Evolutionary conservation across 2,797 vertebrate genomes (phyloP).

Genomic region (Melanotaenia maccullochi): DNA sequence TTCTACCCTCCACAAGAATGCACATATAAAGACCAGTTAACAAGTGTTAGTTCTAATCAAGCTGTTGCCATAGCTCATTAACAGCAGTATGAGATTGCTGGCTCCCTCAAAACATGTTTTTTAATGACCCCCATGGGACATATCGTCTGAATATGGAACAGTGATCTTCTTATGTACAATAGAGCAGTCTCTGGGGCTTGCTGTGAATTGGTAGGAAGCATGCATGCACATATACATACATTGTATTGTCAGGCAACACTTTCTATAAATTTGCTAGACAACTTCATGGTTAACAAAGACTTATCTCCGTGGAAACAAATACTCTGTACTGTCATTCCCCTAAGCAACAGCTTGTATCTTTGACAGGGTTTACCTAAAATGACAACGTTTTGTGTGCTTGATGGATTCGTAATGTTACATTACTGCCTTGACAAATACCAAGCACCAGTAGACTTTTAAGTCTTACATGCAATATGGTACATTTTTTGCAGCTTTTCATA

Average conservation of each 20-base stretch:
- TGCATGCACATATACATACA: constrained; percentile 7
- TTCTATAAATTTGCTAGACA: constrained; percentile 49
- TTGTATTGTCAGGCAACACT: constrained; percentile 8
- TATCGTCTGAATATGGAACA: constrained; percentile 80
- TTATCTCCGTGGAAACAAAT: constrained; percentile 66
- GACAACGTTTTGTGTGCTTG: background rate
- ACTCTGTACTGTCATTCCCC: constrained; percentile 42
- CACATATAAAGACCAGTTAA: constrained; percentile 61
- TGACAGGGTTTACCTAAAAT: constrained; percentile 13
- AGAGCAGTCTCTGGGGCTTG: constrained; percentile 57
- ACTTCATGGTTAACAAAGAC: constrained; percentile 59
- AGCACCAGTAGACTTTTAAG: background rate
- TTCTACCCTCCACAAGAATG: constrained; percentile 25
- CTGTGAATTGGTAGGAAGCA: constrained; percentile 63
- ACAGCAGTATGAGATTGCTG: constrained; percentile 59
- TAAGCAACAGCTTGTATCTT: constrained; percentile 23
- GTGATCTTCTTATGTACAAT: constrained; percentile 74
- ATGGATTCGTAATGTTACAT: background rate
- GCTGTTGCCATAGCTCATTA: constrained; percentile 76
- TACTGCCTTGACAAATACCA: background rate
- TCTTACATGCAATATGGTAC: background rate
- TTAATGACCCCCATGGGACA: constrained; percentile 80
- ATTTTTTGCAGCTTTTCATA: background rate
- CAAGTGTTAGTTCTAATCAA: constrained; percentile 78
- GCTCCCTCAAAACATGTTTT: constrained; percentile 75